phyloP scores from a whole-genome alignment of 2,113 vertebrate species.

The Leucosticte australis region DNA sequence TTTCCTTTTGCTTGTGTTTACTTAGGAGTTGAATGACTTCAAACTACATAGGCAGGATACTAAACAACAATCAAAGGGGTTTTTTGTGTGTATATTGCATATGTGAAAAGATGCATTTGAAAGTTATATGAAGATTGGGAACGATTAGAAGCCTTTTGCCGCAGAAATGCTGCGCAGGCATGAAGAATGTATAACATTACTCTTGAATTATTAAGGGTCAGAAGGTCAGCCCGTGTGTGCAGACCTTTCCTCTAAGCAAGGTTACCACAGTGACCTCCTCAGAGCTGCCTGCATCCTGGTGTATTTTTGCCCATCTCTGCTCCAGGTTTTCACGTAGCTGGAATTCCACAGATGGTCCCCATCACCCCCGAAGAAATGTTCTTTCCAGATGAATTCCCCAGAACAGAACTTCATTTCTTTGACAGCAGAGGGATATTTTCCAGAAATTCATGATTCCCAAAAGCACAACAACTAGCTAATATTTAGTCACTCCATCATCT shows the following conservation, averaged over 20 bases:
- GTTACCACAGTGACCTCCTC: constrained; percentile 38
- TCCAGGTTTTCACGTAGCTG: constrained; percentile 48
- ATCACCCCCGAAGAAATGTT: constrained; percentile 53
- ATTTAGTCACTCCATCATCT: constrained; percentile 46
- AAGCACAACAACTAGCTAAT: constrained; percentile 41
- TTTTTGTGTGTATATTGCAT: not conserved
- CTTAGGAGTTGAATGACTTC: not conserved
- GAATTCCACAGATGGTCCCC: constrained; percentile 76
- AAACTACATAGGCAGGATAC: not conserved
- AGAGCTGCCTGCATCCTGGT: constrained; percentile 50
- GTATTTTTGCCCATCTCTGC: constrained; percentile 48
- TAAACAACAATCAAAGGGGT: not conserved
- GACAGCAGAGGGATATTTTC: constrained; percentile 65
- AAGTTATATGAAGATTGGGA: not conserved
- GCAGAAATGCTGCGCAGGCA: not conserved
- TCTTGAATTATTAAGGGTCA: constrained; percentile 20
- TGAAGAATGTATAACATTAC: not conserved
- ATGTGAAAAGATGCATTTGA: not conserved
- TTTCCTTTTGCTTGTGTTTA: not conserved
- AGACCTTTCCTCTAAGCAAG: constrained; percentile 5
- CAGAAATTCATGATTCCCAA: constrained; percentile 57
- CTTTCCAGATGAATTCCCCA: constrained; percentile 75
- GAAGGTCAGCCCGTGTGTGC: not conserved
- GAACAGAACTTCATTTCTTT: constrained; percentile 69
- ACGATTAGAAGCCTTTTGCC: not conserved